A percentile compares a stretch with the other conserved stretches of the same genome.
phyloP scores from a whole-genome alignment of 2,797 vertebrate genomes.

The Coccyzus lansbergi region DNA sequence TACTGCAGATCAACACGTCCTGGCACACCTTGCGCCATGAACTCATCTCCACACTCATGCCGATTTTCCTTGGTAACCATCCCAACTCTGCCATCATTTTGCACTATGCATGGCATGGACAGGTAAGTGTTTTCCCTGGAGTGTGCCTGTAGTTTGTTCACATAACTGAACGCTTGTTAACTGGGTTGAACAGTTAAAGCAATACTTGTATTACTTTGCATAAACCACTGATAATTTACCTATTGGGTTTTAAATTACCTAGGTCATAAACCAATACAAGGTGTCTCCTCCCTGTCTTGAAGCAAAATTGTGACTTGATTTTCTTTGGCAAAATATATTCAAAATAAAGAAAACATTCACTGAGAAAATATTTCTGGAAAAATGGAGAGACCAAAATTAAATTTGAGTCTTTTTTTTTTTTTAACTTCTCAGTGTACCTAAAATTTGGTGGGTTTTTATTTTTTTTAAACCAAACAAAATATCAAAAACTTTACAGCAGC shows the following conservation, averaged over 20 bases:
- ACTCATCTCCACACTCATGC: constrained; percentile 99
- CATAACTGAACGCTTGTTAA: not conserved
- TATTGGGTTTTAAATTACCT: too few species aligned
- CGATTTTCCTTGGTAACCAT: constrained; percentile 98
- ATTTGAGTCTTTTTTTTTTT: not conserved
- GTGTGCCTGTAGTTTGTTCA: not conserved
- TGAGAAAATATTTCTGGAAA: not conserved
- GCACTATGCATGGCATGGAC: constrained; percentile 99
- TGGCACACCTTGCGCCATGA: constrained; percentile 98
- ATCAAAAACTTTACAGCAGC: not conserved
- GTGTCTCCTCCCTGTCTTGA: not conserved
- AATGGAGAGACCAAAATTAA: not conserved
- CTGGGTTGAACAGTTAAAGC: not conserved
- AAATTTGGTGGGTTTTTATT: not conserved
- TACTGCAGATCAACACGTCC: constrained; percentile 97
- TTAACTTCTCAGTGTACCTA: not conserved
- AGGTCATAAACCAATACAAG: too few species aligned
- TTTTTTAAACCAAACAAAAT: not conserved
- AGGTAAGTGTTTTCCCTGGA: constrained; percentile 80
- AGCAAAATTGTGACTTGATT: not conserved
- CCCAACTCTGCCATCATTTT: constrained; percentile 99
- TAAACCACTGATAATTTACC: too few species aligned
- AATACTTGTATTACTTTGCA: not conserved
- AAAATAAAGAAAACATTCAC: not conserved
- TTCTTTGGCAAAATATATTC: not conserved